A percentile compares a stretch with the other conserved stretches of the same genome.
Conservation (phyloP, 2,113 vertebrate species). For the Pontoporia blainvillei region DNA sequence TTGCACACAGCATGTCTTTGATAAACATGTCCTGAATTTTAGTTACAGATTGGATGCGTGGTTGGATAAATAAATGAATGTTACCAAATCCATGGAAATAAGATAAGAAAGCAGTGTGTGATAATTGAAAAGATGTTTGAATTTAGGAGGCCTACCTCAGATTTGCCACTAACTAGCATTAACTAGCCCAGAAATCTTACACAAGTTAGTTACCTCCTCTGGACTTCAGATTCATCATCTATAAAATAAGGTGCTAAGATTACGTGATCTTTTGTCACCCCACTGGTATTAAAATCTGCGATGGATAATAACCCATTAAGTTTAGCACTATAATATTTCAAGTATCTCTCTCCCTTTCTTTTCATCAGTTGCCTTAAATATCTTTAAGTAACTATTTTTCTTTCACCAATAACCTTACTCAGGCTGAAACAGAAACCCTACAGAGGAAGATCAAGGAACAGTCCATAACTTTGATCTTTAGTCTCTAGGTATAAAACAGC, state of each 20-base stretch:
- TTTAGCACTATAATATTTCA: not conserved
- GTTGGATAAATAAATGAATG: not conserved
- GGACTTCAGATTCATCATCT: not conserved
- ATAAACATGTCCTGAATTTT: not conserved
- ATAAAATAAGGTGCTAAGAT: not conserved
- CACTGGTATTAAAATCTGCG: not conserved
- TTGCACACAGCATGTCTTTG: not conserved
- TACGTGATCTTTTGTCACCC: not conserved
- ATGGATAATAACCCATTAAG: not conserved
- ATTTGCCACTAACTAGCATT: not conserved
- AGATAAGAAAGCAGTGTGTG: not conserved
- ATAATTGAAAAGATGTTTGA: not conserved
- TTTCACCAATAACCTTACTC: conserved; percentile 15
- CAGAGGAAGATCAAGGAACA: conserved; percentile 60
- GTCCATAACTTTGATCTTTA: conserved; percentile 58
- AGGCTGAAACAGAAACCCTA: conserved; percentile 32
- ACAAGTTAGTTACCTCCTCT: not conserved
- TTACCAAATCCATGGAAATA: not conserved
- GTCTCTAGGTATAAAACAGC: conserved; percentile 46
- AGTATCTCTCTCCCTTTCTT: not conserved
- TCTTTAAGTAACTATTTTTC: conserved; percentile 45
- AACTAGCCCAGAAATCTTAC: not conserved
- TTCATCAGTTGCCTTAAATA: not conserved
- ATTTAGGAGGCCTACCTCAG: not conserved
- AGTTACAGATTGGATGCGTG: not conserved